Percentiles rank a stretch among this genome's conserved stretches.
phyloP scores from a whole-genome alignment of 2,797 vertebrate species.

The Lateolabrax maculatus region DNA sequence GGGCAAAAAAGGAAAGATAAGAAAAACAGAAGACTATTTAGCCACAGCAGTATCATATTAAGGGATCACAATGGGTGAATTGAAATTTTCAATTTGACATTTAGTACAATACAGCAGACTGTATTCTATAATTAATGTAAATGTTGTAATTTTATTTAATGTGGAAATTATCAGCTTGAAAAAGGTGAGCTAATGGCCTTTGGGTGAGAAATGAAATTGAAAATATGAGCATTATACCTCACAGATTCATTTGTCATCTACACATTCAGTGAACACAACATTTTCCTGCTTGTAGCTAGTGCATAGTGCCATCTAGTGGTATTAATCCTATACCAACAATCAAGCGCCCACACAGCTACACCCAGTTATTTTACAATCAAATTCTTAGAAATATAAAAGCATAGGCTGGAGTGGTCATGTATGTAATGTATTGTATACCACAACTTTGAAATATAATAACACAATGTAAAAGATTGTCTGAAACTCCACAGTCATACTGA shows the following conservation, averaged over 20 bases:
- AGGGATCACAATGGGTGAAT: constrained; percentile 1
- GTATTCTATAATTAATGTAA: constrained; percentile 21
- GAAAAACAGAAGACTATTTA: constrained; percentile 25
- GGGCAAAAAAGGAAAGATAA: constrained; percentile 27
- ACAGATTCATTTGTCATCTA: neutral
- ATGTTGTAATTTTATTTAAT: constrained; percentile 36
- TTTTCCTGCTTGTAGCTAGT: constrained; percentile 21
- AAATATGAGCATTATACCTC: constrained; percentile 22
- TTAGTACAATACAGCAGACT: constrained; percentile 8
- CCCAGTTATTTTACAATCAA: neutral
- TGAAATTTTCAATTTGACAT: constrained; percentile 37
- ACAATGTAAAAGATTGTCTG: neutral
- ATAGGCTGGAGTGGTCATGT: neutral
- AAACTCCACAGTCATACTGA: constrained; percentile 40
- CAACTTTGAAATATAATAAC: neutral
- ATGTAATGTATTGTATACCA: neutral
- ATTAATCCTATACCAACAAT: neutral
- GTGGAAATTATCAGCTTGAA: constrained; percentile 16
- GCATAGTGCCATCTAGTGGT: constrained; percentile 77
- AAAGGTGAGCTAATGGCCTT: constrained; percentile 34
- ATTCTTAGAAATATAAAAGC: neutral
- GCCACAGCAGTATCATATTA: neutral
- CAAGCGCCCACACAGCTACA: neutral
- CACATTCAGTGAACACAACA: neutral
- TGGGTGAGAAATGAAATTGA: constrained; percentile 13